Evolutionary conservation across 2,113 vertebrate genomes (phyloP).

Genomic region (Tenrec ecaudatus): DNA sequence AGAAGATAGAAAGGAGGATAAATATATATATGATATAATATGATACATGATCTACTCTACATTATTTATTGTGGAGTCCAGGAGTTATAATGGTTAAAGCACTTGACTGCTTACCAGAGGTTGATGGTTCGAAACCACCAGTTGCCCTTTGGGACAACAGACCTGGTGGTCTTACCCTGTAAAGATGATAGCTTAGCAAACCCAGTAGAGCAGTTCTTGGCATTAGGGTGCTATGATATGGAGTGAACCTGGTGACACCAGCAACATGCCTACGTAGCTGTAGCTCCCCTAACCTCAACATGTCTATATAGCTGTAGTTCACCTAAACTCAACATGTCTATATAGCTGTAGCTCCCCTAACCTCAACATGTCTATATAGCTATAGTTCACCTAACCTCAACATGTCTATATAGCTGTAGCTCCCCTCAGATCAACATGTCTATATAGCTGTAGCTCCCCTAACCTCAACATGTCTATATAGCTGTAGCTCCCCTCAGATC

Average conservation of each 20-base stretch:
- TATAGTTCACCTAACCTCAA: background rate
- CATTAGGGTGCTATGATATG: background rate
- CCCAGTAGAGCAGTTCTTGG: background rate
- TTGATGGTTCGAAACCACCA: background rate
- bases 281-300: background rate
- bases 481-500: background rate
- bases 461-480: background rate
- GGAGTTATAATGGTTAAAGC: background rate
- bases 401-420: background rate
- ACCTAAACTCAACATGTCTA: background rate
- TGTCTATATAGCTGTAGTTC: background rate
- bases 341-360: background rate
- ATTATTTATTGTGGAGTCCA: background rate
- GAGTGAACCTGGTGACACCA: background rate
- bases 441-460: background rate
- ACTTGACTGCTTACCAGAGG: background rate
- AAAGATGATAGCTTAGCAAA: background rate
- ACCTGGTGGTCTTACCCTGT: background rate
- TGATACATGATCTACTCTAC: background rate
- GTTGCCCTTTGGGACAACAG: background rate
- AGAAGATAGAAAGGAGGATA: background rate
- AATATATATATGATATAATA: no score
- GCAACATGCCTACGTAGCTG: background rate
- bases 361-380: background rate
- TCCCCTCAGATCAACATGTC: background rate